Conservation (phyloP, 1,140 invertebrate species). For the Heterodera schachtii region DNA sequence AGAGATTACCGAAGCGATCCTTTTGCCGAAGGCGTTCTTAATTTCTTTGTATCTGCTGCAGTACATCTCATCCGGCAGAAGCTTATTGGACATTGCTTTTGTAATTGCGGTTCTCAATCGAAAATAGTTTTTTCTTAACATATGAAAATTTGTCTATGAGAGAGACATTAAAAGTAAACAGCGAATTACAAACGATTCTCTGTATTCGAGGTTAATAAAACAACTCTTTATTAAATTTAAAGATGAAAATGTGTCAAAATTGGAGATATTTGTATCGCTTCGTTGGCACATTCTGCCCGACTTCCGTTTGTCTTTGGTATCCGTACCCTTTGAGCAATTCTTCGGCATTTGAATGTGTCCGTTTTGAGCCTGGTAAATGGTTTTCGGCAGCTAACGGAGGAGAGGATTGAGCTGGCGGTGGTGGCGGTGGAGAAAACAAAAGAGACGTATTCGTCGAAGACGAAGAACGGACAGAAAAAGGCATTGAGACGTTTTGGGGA, state of each 20-base stretch:
- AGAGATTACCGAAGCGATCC: background rate
- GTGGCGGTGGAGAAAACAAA: background rate
- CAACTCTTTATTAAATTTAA: background rate
- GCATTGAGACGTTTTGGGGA: background rate
- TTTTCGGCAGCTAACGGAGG: background rate
- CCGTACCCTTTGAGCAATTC: slow-evolving; percentile 28
- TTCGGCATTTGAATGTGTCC: background rate
- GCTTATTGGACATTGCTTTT: background rate
- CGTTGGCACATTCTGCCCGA: background rate
- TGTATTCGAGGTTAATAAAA: background rate
- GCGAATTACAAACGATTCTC: too few species aligned
- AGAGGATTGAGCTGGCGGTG: background rate
- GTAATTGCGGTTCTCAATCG: background rate
- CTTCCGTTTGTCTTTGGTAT: slow-evolving; percentile 5
- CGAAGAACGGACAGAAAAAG: too few species aligned
- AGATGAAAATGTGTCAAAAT: background rate
- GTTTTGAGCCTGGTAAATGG: background rate
- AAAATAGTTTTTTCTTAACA: background rate
- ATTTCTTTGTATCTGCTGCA: slow-evolving; percentile 1
- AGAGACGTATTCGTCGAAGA: background rate
- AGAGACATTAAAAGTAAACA: too few species aligned
- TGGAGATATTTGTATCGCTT: slow-evolving; percentile 1
- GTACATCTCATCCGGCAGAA: background rate
- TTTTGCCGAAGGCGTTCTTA: slow-evolving; percentile 5
- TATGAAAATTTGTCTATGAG: too few species aligned